Conservation (phyloP, 2,113 vertebrate genomes). For the Thamnophis sirtalis region DNA sequence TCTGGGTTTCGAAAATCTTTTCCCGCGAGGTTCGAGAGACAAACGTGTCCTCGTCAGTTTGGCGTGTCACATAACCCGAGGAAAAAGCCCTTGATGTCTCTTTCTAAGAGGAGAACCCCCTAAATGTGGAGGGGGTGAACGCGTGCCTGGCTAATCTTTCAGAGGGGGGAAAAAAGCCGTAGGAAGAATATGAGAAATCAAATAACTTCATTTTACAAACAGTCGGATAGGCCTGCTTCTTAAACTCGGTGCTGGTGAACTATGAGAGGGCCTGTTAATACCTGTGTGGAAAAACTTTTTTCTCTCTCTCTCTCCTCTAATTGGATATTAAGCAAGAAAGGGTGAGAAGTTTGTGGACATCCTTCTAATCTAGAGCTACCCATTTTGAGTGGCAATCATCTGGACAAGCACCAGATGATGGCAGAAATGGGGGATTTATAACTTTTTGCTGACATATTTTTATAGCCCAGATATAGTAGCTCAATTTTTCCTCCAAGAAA, state of each 20-base stretch:
- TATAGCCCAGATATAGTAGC: not conserved
- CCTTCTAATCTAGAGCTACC: not conserved
- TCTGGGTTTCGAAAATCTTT: not conserved
- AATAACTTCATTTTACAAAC: not conserved
- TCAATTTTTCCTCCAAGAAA: not conserved
- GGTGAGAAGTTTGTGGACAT: not conserved
- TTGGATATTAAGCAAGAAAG: not conserved
- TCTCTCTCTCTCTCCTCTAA: too few relatives aligned
- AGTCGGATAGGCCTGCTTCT: not conserved
- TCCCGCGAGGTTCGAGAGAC: not conserved
- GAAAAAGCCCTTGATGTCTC: not conserved
- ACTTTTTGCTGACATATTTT: not conserved
- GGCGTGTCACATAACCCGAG: not conserved
- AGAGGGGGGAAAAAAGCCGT: not conserved
- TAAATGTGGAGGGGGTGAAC: not conserved
- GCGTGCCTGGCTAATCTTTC: not conserved
- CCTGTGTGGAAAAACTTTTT: too few relatives aligned
- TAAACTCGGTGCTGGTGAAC: not conserved
- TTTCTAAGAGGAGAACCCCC: too few relatives aligned
- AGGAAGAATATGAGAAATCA: not conserved
- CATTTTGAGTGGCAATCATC: not conserved
- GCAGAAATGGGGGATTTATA: not conserved
- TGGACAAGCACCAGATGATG: not conserved
- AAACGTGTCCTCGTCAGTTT: not conserved
- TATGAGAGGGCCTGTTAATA: not conserved